A percentile compares a stretch with the other conserved stretches of the same genome.
phyloP scores from a whole-genome alignment of 2,113 vertebrate species.

The Steatornis caripensis region DNA sequence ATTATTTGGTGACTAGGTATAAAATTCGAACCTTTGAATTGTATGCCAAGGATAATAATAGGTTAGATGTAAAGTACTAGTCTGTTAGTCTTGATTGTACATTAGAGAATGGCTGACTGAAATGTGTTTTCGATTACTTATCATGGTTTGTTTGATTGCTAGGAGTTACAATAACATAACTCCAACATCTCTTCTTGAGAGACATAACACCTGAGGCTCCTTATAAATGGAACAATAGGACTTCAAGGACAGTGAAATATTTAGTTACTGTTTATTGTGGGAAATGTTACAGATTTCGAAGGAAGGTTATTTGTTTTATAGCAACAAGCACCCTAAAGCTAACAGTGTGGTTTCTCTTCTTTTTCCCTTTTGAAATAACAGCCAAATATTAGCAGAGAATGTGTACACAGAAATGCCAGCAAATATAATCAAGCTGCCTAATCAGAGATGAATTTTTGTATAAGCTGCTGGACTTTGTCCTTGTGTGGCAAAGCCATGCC shows the following conservation, averaged over 20 bases:
- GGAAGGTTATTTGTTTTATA: slow-evolving; percentile 18
- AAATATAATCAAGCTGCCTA: background rate
- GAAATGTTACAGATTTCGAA: background rate
- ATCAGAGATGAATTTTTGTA: background rate
- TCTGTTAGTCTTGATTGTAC: background rate
- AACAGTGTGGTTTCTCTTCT: background rate
- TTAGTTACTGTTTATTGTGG: slow-evolving; percentile 2
- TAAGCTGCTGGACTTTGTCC: background rate
- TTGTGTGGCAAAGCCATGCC: background rate
- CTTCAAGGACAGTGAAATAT: slow-evolving; percentile 16
- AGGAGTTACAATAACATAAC: background rate
- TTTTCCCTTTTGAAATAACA: background rate
- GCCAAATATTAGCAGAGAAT: background rate
- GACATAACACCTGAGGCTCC: background rate
- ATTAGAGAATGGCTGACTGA: background rate
- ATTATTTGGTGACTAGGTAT: background rate
- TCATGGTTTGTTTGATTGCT: background rate
- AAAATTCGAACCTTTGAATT: background rate
- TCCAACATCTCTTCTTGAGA: background rate
- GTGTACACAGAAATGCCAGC: background rate
- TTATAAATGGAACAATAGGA: background rate
- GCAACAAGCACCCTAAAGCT: background rate
- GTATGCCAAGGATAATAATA: background rate
- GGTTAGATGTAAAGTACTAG: background rate
- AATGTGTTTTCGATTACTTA: background rate